Percentiles rank a stretch among this genome's conserved stretches.
Evolutionary conservation across 2,888 invertebrate species (phyloP).

Genomic region (Willowsia nigromaculata): DNA sequence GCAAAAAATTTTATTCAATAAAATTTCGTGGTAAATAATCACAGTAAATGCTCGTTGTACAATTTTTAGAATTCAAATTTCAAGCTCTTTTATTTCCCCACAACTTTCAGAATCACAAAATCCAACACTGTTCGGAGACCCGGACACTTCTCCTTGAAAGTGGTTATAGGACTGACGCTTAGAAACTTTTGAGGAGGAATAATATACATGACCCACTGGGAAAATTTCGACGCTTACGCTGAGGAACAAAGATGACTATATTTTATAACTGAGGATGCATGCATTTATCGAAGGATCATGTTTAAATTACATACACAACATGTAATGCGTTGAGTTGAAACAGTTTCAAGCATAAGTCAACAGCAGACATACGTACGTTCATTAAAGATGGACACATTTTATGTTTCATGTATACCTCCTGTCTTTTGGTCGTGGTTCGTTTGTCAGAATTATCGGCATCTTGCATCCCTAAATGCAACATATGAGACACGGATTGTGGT

Average conservation of each 20-base stretch:
- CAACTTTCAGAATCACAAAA: neutral
- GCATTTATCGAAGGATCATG: neutral
- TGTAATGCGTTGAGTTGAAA: neutral
- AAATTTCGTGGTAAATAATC: too few species aligned
- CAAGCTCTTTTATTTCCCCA: neutral
- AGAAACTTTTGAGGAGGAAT: neutral
- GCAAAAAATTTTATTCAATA: too few species aligned
- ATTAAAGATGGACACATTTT: neutral
- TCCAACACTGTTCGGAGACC: neutral
- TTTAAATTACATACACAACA: neutral
- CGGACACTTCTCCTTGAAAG: constrained; percentile 4
- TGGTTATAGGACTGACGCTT: constrained; percentile 3
- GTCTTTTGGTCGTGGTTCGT: neutral
- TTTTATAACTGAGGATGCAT: neutral
- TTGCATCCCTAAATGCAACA: neutral
- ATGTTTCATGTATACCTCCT: neutral
- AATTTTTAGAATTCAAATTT: neutral
- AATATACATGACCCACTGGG: neutral
- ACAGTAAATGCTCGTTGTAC: too few species aligned
- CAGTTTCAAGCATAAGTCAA: neutral
- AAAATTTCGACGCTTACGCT: neutral
- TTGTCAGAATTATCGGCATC: neutral
- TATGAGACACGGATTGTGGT: neutral
- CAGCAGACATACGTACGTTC: neutral
- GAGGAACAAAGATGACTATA: neutral